Evolutionary conservation across 2,888 invertebrate species (phyloP).

Genomic region (Pristionchus arcanus): DNA sequence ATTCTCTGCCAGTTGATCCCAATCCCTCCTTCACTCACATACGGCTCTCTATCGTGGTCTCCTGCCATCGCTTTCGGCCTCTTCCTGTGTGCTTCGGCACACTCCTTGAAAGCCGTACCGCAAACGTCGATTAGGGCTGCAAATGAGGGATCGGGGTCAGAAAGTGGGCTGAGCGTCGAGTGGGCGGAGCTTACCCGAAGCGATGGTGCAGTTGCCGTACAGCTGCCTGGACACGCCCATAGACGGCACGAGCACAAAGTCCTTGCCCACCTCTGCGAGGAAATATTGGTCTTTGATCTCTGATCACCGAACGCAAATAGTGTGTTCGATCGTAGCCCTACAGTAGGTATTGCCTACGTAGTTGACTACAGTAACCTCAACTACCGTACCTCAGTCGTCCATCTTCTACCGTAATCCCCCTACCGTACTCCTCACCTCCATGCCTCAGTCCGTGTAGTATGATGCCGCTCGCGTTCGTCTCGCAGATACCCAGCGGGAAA

Average conservation of each 20-base stretch:
- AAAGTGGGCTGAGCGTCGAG: neutral
- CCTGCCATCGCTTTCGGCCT: neutral
- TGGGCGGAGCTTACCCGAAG: neutral
- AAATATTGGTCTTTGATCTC: neutral
- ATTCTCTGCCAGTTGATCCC: too few relatives aligned
- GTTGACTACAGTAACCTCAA: too few relatives aligned
- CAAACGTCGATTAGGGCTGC: neutral
- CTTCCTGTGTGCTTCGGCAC: neutral
- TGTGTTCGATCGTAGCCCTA: too few relatives aligned
- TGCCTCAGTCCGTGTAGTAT: neutral
- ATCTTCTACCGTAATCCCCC: neutral
- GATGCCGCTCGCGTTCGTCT: neutral
- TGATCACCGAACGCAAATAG: neutral
- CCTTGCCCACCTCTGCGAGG: neutral
- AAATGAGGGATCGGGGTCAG: neutral
- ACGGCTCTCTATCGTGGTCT: neutral
- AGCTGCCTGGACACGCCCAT: neutral
- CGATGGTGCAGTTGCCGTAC: conserved; percentile 3
- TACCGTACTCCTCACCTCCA: neutral
- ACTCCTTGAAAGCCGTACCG: neutral
- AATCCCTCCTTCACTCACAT: neutral
- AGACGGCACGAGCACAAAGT: neutral
- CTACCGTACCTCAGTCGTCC: neutral
- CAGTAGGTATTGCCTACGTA: too few relatives aligned
- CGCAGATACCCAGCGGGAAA: neutral